Evolutionary conservation across 2,888 invertebrate species (phyloP), one percentile per base, ranked within the genome.

Genomic region (Adelognathus sp.): DNA sequence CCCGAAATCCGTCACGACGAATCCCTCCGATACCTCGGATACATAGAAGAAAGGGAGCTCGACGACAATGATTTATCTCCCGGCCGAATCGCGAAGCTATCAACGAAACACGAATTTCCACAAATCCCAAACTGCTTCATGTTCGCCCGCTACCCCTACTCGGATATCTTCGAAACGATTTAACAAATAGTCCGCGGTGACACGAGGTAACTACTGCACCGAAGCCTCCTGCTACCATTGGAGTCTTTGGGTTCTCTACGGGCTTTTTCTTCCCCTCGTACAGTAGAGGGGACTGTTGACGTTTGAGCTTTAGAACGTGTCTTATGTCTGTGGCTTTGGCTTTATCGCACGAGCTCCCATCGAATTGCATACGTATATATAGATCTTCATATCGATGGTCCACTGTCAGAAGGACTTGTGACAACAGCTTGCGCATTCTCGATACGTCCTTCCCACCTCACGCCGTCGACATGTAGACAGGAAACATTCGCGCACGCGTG

Each of bases 251-350:
- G n/a, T 54, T 29, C 7, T 9, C 50, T 54, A 66, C 50, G 18
- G 61, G 21, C 60, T 21, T n/a, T 46, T 66, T 66, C 24, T 21
- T 29, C 61, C 69, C 60, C 29, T 69, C 7, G 11, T 5, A 29
- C 18, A 44, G 66, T 5, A 29, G 24, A 44, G 66, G 46, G 70
- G 60, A 52, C 79, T 79, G 80, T 82, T 82, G 82, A 83, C 80
- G 80, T 83, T 83, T 78, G 77, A 81, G 83, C 83, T 83, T 83
- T 81, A 44, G 66, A 76, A 82, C 79, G 75, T 79, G 71, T 75
- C 79, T 66, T 56, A 56, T 18, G 61, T 24, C 50, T 63, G 60
- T 21, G 58, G 66, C 70, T 61, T 66, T n/a, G 67, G 79, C 67
- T 67, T 75, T 74, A 67, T 72, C 75, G 56, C 46, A 63, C 46